phyloP scores from a whole-genome alignment of 1,140 invertebrate species.

The Pseudachorutes palmiensis region DNA sequence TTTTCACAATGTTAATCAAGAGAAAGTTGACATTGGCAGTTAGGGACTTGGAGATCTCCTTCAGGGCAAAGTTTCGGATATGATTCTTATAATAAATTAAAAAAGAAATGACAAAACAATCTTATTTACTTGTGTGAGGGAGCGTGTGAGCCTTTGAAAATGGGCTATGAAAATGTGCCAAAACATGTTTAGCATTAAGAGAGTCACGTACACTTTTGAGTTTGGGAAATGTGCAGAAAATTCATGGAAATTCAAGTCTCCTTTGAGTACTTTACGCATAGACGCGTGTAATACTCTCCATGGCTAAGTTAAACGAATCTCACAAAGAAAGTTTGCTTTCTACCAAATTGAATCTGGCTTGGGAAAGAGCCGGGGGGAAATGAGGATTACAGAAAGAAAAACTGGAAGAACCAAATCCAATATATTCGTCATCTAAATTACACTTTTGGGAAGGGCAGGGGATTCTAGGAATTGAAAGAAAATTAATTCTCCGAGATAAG shows the following conservation, averaged over 20 bases:
- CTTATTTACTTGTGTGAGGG: background rate
- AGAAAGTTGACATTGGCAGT: too few species aligned
- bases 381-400: too few species aligned
- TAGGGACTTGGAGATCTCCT: too few species aligned
- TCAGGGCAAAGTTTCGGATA: background rate
- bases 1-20: too few species aligned
- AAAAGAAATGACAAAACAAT: background rate
- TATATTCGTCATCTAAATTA: too few species aligned
- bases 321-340: background rate
- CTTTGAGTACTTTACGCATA: background rate
- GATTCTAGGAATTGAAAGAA: too few species aligned
- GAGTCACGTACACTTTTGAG: too few species aligned
- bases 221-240: too few species aligned
- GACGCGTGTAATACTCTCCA: background rate
- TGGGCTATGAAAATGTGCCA: background rate
- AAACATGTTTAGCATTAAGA: background rate
- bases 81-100: background rate
- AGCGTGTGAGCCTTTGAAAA: background rate
- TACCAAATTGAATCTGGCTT: background rate
- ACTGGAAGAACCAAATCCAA: too few species aligned
- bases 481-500: too few species aligned
- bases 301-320: background rate
- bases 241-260: background rate
- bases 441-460: too few species aligned
- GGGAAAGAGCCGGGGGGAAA: too few species aligned